phyloP scores from a whole-genome alignment of 2,113 vertebrate species.

The Aplodontia rufa region DNA sequence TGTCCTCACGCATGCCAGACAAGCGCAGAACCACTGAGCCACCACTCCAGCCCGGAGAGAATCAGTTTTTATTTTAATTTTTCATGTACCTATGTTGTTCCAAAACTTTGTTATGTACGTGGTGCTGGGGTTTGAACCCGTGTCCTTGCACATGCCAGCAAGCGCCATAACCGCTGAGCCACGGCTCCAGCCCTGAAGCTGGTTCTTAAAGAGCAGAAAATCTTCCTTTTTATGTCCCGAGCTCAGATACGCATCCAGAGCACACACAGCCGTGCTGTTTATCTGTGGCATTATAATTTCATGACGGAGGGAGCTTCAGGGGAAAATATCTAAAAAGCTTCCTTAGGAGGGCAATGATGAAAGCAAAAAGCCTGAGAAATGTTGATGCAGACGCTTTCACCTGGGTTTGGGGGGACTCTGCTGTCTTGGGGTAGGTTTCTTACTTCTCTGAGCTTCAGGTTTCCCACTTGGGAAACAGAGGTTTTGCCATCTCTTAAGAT shows the following conservation, averaged over 20 bases:
- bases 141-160: too few species aligned
- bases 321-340: accelerated
- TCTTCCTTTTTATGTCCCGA: neutral
- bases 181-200: too few species aligned
- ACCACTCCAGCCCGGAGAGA: too few species aligned
- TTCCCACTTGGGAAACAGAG: neutral
- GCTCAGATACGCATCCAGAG: neutral
- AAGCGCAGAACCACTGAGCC: too few species aligned
- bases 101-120: too few species aligned
- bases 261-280: accelerated
- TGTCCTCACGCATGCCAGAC: too few species aligned
- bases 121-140: too few species aligned
- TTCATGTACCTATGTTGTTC: too few species aligned
- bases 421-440: neutral
- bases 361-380: neutral
- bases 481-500: neutral
- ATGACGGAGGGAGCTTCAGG: neutral
- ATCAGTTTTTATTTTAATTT: too few species aligned
- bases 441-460: neutral
- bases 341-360: neutral
- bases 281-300: neutral
- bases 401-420: neutral
- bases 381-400: neutral
- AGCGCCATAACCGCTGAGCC: too few species aligned
- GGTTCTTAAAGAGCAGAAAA: neutral